phyloP scores from a whole-genome alignment of 2,888 invertebrate species.

The Zeuzera pyrina region DNA sequence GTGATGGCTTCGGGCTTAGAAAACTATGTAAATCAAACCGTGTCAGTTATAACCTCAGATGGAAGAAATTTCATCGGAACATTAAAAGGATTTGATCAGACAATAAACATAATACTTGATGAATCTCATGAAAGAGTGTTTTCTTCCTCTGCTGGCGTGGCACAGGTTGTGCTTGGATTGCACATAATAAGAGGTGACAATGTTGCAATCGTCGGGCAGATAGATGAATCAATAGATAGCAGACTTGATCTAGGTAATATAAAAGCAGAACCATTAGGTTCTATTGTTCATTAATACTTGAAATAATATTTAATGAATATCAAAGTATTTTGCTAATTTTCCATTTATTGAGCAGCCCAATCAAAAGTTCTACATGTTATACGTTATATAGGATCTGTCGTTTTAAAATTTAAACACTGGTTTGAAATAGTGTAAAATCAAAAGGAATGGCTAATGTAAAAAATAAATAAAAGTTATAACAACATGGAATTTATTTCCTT shows the following conservation, averaged over 20 bases:
- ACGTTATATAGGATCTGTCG: too few relatives aligned
- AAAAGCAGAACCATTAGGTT: slow-evolving; percentile 87
- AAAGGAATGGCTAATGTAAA: too few relatives aligned
- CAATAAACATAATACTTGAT: slow-evolving; percentile 98
- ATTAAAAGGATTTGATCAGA: slow-evolving; percentile 98
- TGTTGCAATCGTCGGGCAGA: slow-evolving; percentile 90
- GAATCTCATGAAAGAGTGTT: slow-evolving; percentile 99
- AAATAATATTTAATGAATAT: too few relatives aligned
- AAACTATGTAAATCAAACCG: slow-evolving; percentile 90
- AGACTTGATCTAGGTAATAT: slow-evolving; percentile 85
- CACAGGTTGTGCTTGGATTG: slow-evolving; percentile 90
- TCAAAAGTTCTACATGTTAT: too few relatives aligned
- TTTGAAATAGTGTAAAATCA: too few relatives aligned
- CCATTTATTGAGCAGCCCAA: too few relatives aligned
- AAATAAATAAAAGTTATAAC: too few relatives aligned
- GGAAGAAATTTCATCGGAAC: slow-evolving; percentile 97
- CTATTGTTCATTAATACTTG: slow-evolving; percentile 82
- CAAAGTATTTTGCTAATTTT: too few relatives aligned
- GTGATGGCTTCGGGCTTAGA: slow-evolving; percentile 92
- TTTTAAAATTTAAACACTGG: too few relatives aligned
- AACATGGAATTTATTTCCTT: too few relatives aligned
- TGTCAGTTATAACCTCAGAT: slow-evolving; percentile 96
- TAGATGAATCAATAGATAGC: slow-evolving; percentile 88
- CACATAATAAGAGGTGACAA: slow-evolving; percentile 99
- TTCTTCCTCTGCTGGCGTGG: slow-evolving; percentile 90